Base-by-base conservation (phyloP, 2,888 invertebrate species). In the Metacarcinus magister region DNA sequence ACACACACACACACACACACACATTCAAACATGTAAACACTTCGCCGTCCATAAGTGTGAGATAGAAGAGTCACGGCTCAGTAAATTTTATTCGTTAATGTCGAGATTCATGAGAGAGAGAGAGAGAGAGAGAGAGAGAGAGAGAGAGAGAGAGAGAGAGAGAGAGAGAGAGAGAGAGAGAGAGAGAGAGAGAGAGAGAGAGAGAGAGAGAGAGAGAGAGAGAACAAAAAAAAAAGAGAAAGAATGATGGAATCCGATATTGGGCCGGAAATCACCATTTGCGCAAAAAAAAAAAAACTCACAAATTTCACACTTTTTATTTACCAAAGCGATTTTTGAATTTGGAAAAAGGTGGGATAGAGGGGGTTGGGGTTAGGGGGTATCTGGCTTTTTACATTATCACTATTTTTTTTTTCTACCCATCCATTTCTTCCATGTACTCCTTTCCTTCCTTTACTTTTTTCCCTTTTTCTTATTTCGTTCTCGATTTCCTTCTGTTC, bases 1-100 rank as follows among this genome's bases (percentile, higher is more conserved):
- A 67, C 67, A 67, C 67, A 67, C 67, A 67, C 67, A 67, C 67
- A 67, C 67, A 67, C 67, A 67, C 67, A 19, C 67, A 67, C 67
- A 67, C 67, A 67, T 19, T 3, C 67, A 48, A 5, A 13, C 48
- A 48, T 13, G 48, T 48, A 48, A 13, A 67, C 67, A 67, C n/a
- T 67, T 2, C n/a, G 67, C 23, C 67, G n/a, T 67, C 67, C 2
- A 23, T 67, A 67, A 67, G 23, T 67, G 82, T 13, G 8, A 32
- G 82, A 5, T 8, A 82, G 82, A 32, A 8, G 32, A 32, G 82
- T 82, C 32, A 28, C 3, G 82, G 32, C 32, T 32, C 32, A 32
- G 82, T 32, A 32, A 10, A 32, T 82, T 82, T 82, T 23, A 82
- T 32, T 8, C 82, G 32, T 28, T 82, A 82, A 82, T 82, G 82